These are phyloP conservation scores for Luperina testacea DNA, from an alignment of 2,888 invertebrate species.

Conservation along the genomic window DNA sequence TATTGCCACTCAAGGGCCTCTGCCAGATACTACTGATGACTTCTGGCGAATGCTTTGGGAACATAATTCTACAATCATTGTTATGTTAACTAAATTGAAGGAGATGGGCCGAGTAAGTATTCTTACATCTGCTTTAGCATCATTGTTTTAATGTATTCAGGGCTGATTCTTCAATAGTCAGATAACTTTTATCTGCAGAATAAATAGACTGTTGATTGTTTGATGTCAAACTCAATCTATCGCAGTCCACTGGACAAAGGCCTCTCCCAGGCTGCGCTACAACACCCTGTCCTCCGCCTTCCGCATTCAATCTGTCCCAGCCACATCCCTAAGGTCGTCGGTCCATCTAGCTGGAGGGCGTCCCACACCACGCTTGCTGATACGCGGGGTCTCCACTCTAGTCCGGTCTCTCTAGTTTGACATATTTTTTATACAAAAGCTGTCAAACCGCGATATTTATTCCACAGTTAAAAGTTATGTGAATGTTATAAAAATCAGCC, in stretches of 20 bases:
- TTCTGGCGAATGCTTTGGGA: constrained; percentile 99
- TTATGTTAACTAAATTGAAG: constrained; percentile 99
- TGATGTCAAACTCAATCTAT: no score
- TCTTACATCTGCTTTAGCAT: background rate
- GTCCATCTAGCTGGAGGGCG: no score
- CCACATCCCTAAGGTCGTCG: no score
- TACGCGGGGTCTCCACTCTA: no score
- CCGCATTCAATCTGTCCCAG: no score
- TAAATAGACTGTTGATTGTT: background rate
- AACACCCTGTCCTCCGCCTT: no score
- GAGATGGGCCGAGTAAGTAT: constrained; percentile 98
- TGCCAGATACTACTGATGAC: constrained; percentile 98
- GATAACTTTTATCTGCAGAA: background rate
- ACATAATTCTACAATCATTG: constrained; percentile 99
- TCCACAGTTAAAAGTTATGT: background rate
- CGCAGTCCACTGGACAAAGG: no score
- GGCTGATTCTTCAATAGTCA: background rate
- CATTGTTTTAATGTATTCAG: background rate
- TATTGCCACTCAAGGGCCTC: constrained; percentile 99
- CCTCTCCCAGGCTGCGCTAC: no score
- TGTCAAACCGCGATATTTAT: background rate
- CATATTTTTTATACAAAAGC: background rate
- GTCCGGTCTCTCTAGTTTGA: no score
- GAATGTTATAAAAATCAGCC: background rate
- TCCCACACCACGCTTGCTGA: no score